Percentiles rank a stretch among this genome's conserved stretches.
These are phyloP conservation scores for Atta cephalotes DNA, from an alignment of 1,140 invertebrate species.

Conservation along the genomic window DNA sequence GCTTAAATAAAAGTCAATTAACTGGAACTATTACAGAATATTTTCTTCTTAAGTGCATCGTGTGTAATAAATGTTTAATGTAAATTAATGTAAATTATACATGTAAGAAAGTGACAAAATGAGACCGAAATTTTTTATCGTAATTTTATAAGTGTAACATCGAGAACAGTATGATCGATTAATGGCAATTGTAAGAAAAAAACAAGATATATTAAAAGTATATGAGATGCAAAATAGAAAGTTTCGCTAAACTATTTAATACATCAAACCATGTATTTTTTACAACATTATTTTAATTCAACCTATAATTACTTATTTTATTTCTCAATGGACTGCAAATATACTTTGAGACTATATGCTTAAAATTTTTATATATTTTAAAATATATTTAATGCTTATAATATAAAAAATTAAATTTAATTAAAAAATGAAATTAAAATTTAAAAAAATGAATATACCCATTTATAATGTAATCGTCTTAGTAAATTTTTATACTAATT, in stretches of 20 bases:
- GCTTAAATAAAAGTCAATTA: constrained; percentile 56
- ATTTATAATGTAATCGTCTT: neutral
- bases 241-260: neutral
- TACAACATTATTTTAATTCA: neutral
- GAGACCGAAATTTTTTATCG: constrained; percentile 46
- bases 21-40: constrained; percentile 4
- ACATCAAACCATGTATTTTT: neutral
- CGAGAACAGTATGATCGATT: constrained; percentile 7
- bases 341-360: neutral
- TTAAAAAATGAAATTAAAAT: too few species aligned
- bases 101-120: constrained; percentile 14
- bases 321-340: neutral
- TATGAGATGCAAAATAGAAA: neutral
- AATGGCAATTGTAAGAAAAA: constrained; percentile 13
- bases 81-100: constrained; percentile 31
- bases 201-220: neutral
- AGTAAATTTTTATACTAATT: neutral
- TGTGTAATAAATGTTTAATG: constrained; percentile 46
- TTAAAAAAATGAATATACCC: too few species aligned
- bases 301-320: neutral
- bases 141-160: constrained; percentile 50
- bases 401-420: neutral
- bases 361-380: neutral
- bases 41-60: constrained; percentile 18
- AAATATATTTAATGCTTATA: neutral